Conservation (phyloP, 2,113 vertebrate species). For the Nycticryphes semicollaris region DNA sequence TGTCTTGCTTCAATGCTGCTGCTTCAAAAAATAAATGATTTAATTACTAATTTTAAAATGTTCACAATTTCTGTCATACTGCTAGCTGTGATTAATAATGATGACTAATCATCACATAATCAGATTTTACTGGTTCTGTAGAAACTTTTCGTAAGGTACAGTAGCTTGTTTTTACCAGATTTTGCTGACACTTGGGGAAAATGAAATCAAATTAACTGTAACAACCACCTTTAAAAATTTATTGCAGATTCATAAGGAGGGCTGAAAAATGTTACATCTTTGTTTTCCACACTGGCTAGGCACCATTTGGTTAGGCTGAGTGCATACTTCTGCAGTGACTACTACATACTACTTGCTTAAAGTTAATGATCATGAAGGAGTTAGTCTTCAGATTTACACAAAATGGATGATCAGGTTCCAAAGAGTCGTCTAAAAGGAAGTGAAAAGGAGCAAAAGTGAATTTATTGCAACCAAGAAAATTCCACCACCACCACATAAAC, state of each 20-base stretch:
- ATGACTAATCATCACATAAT: neutral
- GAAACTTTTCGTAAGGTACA: neutral
- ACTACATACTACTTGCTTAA: neutral
- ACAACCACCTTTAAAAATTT: neutral
- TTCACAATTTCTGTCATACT: neutral
- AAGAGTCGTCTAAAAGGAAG: neutral
- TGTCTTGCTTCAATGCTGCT: neutral
- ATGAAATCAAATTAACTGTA: neutral
- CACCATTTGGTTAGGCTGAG: neutral
- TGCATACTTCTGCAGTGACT: neutral
- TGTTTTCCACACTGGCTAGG: neutral
- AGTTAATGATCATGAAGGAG: neutral
- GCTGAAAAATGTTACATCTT: neutral
- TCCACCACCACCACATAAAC: neutral
- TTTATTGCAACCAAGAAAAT: neutral
- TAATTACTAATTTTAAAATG: constrained; percentile 18
- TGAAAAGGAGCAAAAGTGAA: neutral
- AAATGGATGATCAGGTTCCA: neutral
- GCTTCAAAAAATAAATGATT: neutral
- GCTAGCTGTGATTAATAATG: neutral
- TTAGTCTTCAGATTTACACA: neutral
- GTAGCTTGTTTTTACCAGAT: neutral
- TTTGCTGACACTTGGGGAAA: neutral
- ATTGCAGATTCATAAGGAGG: neutral
- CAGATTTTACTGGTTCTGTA: neutral